Evolutionary conservation across 2,888 invertebrate genomes (phyloP).

Genomic region (Pristionchus japonicus): DNA sequence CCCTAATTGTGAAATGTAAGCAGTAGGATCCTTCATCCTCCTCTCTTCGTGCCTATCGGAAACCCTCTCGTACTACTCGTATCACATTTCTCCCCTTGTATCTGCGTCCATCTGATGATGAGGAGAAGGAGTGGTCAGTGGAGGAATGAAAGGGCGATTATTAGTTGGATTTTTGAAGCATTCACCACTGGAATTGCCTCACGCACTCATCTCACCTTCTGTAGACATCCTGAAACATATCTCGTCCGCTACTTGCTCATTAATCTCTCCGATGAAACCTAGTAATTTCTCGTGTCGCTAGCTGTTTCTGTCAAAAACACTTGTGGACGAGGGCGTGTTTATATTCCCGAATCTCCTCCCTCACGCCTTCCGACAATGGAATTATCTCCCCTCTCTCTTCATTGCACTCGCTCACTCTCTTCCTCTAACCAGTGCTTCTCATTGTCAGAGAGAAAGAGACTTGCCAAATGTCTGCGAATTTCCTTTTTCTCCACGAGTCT

Average conservation of each 20-base stretch:
- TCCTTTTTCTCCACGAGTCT: not conserved
- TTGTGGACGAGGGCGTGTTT: not conserved
- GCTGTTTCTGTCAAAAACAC: conserved; percentile 26
- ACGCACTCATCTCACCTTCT: not conserved
- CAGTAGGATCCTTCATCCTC: not conserved
- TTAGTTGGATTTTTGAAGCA: not conserved
- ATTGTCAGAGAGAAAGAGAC: not conserved
- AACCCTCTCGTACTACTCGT: conserved; percentile 10
- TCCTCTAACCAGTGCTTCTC: not conserved
- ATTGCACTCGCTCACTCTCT: not conserved
- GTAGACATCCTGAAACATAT: not conserved
- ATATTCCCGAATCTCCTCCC: conserved; percentile 10
- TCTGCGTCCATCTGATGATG: not conserved
- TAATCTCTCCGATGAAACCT: not conserved
- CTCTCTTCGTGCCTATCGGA: not conserved
- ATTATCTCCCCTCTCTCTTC: conserved; percentile 28
- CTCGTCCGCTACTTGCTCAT: not conserved
- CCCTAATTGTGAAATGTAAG: too few relatives aligned
- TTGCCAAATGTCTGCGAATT: not conserved
- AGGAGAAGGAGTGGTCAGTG: not conserved
- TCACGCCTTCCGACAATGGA: not conserved
- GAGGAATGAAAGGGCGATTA: not conserved
- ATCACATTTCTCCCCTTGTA: not conserved
- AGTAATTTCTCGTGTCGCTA: not conserved
- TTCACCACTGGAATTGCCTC: not conserved